Percentiles rank a stretch among this genome's conserved stretches.
These are phyloP conservation scores for Poeciliopsis infans DNA, from an alignment of 2,797 vertebrate genomes.

Conservation along the genomic window DNA sequence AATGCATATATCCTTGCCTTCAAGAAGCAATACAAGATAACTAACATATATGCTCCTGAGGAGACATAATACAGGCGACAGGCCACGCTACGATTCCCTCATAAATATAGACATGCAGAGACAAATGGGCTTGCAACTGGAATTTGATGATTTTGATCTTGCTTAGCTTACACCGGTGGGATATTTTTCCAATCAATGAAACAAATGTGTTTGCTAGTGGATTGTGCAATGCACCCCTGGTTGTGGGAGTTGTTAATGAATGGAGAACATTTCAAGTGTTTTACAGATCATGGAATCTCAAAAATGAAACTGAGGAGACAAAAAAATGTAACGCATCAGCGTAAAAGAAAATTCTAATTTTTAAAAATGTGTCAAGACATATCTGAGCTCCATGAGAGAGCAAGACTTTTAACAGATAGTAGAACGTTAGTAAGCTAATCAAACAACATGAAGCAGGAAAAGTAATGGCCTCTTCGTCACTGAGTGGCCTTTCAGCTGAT, in stretches of 20 bases:
- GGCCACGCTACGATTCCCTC: constrained; percentile 33
- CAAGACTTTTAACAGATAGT: neutral
- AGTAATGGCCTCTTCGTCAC: neutral
- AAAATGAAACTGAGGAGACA: neutral
- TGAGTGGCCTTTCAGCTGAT: neutral
- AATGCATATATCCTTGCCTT: constrained; percentile 33
- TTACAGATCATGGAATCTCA: neutral
- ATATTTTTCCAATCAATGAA: neutral
- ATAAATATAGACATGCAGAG: constrained; percentile 14
- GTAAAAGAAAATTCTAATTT: neutral
- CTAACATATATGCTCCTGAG: constrained; percentile 39
- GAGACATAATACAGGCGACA: constrained; percentile 48
- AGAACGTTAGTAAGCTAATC: neutral
- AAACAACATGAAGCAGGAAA: neutral
- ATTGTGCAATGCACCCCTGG: neutral
- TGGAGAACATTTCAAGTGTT: neutral
- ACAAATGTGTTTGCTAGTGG: neutral
- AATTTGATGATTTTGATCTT: constrained; percentile 3
- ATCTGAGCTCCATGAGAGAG: neutral
- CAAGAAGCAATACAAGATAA: constrained; percentile 31
- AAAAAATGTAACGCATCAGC: neutral
- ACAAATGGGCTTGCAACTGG: neutral
- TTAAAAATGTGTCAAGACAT: neutral
- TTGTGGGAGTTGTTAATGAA: neutral
- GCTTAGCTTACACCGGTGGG: neutral